Base-by-base conservation (phyloP, 1,140 invertebrate species). In the Brachionus calyciflorus region DNA sequence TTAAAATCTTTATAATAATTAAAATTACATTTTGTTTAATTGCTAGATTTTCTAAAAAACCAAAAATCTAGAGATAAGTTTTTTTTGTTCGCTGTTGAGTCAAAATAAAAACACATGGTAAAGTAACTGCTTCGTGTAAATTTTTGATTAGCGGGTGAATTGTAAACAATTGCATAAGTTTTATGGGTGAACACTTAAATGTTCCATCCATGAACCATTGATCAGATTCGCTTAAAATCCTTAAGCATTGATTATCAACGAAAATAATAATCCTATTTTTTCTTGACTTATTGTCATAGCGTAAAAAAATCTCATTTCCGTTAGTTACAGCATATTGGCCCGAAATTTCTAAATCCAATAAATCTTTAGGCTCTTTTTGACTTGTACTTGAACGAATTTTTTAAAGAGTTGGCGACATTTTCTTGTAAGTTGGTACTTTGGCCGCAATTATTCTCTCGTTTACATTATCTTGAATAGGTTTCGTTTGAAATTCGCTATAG, bases 41-140 rank as follows among this genome's bases (percentile, higher is more conserved):
- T n/a, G 53, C 53, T 26, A 57, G 6, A 60, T 60, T 30, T 37
- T 60, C 33, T 14, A 60, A 7, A 33, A 60, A n/a, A 7, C 55
- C 26, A 60, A 60, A 60, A 14, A 19, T 30, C 33, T 60, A 6
- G 10, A 26, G 28, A 17, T 60, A 60, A 33, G 55, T 60, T 33
- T 60, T 60, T 60, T 60, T n/a, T 26, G 9, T 19, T 19, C 33
- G 30, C 7, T 33, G 9, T 7, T 10, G 33, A 33, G 26, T 14
- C 33, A 60, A 60, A 60, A 60, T 37, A n/a, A 14, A 60, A 60
- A 19, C 55, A 60, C 30, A 37, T 28, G 53, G 53, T 12, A 57
- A 6, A 9, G 53, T 57, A 14, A 26, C 28, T 9, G 24, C 24
- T 26, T 57, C 4, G 1, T 12, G 6, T 28, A 26, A 57, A 57